Percentiles rank a stretch among this genome's conserved stretches.
These are phyloP conservation scores for Gorsachius magnificus DNA, from an alignment of 2,797 vertebrate species.

Conservation along the genomic window DNA sequence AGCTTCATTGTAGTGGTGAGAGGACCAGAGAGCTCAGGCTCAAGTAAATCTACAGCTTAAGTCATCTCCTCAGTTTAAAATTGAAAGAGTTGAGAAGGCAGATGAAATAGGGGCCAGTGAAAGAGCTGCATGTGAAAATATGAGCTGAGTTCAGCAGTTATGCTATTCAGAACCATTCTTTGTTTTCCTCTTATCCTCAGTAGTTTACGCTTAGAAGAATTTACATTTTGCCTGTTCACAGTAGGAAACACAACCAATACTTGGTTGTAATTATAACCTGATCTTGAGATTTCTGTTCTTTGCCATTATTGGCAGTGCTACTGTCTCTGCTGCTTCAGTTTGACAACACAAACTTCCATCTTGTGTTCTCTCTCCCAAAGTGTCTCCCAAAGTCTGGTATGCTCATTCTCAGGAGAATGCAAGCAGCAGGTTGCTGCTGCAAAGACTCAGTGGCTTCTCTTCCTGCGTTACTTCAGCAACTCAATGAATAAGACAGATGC, in stretches of 20 bases:
- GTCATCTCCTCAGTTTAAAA: not conserved
- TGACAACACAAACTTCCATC: not conserved
- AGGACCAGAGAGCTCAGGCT: not conserved
- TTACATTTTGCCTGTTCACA: not conserved
- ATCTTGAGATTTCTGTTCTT: not conserved
- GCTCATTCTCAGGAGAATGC: not conserved
- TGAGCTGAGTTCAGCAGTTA: not conserved
- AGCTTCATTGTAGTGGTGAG: not conserved
- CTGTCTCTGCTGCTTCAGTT: not conserved
- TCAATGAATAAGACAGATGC: not conserved
- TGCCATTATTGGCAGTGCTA: not conserved
- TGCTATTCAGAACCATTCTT: not conserved
- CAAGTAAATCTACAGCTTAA: not conserved
- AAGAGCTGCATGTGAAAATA: not conserved
- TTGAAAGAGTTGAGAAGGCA: not conserved
- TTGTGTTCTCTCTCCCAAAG: not conserved
- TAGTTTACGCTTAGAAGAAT: not conserved
- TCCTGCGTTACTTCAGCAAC: not conserved
- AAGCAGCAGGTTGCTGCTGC: not conserved
- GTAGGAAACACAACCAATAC: not conserved
- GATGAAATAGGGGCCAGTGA: not conserved
- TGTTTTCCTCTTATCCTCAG: not conserved
- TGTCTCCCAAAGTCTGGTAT: not conserved
- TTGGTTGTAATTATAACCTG: not conserved
- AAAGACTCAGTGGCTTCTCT: not conserved